Percentiles rank a stretch among this genome's conserved stretches.
These are phyloP conservation scores for Harpegnathos saltator DNA, from an alignment of 1,140 invertebrate species.

Conservation along the genomic window DNA sequence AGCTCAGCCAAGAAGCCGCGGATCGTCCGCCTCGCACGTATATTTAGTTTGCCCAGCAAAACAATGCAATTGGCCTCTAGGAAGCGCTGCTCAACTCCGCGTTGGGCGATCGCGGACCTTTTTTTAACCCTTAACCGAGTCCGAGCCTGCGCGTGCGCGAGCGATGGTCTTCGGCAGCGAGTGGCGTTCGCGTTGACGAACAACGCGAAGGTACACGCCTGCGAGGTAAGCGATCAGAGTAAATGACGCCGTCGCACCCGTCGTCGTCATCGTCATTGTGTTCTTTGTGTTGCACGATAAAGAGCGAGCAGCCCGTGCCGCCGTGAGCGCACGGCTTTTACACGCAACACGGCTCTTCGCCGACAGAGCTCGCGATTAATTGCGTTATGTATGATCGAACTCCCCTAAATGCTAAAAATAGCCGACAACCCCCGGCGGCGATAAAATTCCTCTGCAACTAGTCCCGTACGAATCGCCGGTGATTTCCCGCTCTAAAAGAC, in stretches of 20 bases:
- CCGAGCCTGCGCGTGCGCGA: background rate
- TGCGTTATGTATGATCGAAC: constrained; percentile 33
- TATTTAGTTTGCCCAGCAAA: constrained; percentile 81
- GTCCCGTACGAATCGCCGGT: constrained; percentile 4
- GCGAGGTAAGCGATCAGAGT: too few species aligned
- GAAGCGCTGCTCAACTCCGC: constrained; percentile 70
- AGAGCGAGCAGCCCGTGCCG: background rate
- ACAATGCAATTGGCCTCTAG: constrained; percentile 82
- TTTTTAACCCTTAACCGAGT: constrained; percentile 57
- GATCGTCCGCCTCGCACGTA: constrained; percentile 78
- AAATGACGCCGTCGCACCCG: background rate
- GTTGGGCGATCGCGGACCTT: constrained; percentile 46
- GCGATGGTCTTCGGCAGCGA: background rate
- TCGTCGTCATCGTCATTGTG: background rate
- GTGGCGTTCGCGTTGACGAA: too few species aligned
- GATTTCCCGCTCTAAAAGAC: background rate
- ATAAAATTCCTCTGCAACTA: constrained; percentile 12
- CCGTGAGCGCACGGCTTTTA: background rate
- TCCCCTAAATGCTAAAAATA: constrained; percentile 43
- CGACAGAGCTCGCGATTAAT: constrained; percentile 4
- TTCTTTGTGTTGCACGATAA: background rate
- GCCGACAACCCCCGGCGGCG: background rate
- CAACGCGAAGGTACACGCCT: too few species aligned
- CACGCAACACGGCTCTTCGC: constrained; percentile 8
- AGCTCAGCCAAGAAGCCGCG: constrained; percentile 78